Evolutionary conservation across 2,113 vertebrate species (phyloP), one percentile per base, ranked within the genome.

Genomic region (Pomatostomus ruficeps): DNA sequence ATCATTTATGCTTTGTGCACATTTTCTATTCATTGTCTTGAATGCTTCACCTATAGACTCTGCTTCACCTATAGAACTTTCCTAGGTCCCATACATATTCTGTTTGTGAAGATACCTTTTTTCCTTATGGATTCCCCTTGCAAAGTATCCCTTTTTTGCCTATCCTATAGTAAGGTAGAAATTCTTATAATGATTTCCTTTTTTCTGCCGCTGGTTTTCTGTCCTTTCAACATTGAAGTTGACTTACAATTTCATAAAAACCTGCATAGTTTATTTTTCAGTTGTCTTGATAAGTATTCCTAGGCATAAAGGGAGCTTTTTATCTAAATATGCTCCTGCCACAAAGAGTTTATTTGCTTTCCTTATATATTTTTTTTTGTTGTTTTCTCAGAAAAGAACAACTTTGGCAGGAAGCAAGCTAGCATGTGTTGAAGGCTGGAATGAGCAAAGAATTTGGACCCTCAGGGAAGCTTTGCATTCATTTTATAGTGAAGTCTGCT

Each of bases 401-500:
- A 16, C 25, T 80, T 55, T 72, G 36, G 24, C 70, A 79, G 45
- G 66, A 87, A 75, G 80, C 33, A 89, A 91, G 52, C 38, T 82
- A 91, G 36, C 45, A 42, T 48, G 42, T 90, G 28, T 85, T 83
- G 67, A 88, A 88, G 72, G 33, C 63, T 89, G 70, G 25, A 91
- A 85, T 57, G 35, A 76, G 62, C 58, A 89, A 88, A 91, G 80
- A 86, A 70, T 89, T 52, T 79, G 29, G 57, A 72, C 62, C 84
- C 74, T 91, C 24, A n/a, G 54, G 77, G 66, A 51, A 95, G 71
- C 15, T 95, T 89, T 95, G 38, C 55, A 65, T 92, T 96, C 12
- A 49, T 95, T 92, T 93, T 25, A 12, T 54, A 72, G 58, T 55
- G 72, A 74, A 36, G 31, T 71, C 70, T 89, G 28, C 57, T 45